Percentiles rank a stretch among this genome's conserved stretches.
Evolutionary conservation across 2,113 vertebrate species (phyloP).

Genomic region (Anarhynchus alexandrinus): DNA sequence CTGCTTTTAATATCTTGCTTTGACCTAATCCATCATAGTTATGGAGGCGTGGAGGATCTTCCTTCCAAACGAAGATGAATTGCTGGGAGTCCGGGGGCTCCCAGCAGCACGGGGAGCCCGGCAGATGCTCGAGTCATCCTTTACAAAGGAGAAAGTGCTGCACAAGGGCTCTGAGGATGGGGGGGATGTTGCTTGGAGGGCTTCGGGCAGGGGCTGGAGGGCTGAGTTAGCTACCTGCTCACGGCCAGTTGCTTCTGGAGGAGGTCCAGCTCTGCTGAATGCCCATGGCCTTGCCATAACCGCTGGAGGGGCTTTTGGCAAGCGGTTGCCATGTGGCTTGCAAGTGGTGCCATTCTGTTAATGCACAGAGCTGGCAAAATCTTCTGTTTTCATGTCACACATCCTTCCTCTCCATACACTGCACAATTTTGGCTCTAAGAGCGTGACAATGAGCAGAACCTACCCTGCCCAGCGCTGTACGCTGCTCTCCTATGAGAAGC

Average conservation of each 20-base stretch:
- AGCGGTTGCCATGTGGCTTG: neutral
- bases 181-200: neutral
- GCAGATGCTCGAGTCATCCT: neutral
- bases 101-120: neutral
- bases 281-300: fast-evolving
- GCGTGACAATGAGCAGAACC: fast-evolving
- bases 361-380: neutral
- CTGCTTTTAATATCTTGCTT: fast-evolving
- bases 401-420: neutral
- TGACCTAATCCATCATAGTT: neutral
- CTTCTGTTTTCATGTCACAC: fast-evolving
- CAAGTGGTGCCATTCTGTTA: neutral
- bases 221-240: neutral
- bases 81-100: neutral
- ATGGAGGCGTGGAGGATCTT: neutral
- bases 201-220: neutral
- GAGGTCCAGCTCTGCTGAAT: fast-evolving
- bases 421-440: neutral
- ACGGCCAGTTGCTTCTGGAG: neutral
- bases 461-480: fast-evolving
- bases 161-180: neutral
- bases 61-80: neutral
- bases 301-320: neutral
- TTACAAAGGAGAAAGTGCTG: too few relatives aligned
- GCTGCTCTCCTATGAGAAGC: fast-evolving